These are phyloP conservation scores for Xestia ashworthii DNA, from an alignment of 2,888 invertebrate genomes.

Conservation along the genomic window DNA sequence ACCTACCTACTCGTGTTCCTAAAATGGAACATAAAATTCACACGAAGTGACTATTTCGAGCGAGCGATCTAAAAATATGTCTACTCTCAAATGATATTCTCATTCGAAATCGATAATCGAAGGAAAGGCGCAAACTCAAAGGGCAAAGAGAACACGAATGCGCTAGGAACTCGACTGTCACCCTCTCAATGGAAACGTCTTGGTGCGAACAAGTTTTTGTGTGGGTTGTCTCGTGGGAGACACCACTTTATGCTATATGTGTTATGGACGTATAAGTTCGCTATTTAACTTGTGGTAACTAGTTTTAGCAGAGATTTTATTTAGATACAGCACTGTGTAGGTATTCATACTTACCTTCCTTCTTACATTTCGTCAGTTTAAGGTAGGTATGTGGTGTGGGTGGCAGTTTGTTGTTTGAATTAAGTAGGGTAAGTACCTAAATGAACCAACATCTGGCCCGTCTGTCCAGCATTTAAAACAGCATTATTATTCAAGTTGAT, in stretches of 20 bases:
- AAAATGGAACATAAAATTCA: slow-evolving; percentile 18
- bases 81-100: slow-evolving; percentile 37
- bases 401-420: slow-evolving; percentile 13
- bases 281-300: slow-evolving; percentile 64
- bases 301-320: slow-evolving; percentile 61
- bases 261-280: slow-evolving; percentile 64
- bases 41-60: slow-evolving; percentile 15
- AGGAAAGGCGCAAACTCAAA: slow-evolving; percentile 56
- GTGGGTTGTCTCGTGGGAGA: slow-evolving; percentile 79
- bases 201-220: slow-evolving; percentile 78
- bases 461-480: neutral
- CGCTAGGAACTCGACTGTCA: slow-evolving; percentile 62
- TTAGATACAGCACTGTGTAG: slow-evolving; percentile 25
- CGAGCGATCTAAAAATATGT: slow-evolving; percentile 38
- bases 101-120: slow-evolving; percentile 46
- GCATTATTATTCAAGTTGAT: neutral
- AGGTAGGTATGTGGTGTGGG: slow-evolving; percentile 16
- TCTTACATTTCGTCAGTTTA: slow-evolving; percentile 34
- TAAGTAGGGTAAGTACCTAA: neutral
- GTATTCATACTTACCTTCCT: slow-evolving; percentile 14
- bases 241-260: slow-evolving; percentile 70
- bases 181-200: slow-evolving; percentile 72
- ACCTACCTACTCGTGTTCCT: neutral
- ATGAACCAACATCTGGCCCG: neutral
- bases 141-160: slow-evolving; percentile 58